Evolutionary conservation across 1,140 invertebrate species (phyloP).

Genomic region (Macrocentrus cingulum): DNA sequence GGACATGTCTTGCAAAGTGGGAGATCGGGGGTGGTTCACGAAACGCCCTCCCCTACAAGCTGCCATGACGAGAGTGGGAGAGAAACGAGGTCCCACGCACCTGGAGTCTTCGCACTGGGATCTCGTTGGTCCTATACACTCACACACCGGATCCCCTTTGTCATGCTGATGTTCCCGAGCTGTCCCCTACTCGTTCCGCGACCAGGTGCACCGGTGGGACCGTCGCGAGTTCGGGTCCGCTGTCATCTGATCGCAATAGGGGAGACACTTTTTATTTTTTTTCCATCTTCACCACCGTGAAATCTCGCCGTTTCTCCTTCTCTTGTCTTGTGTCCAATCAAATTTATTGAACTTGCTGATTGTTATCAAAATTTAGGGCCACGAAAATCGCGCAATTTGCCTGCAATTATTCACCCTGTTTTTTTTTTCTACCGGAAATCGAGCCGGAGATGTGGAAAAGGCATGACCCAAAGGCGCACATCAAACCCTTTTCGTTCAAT

Average conservation of each 20-base stretch:
- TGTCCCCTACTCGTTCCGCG: slow-evolving; percentile 7
- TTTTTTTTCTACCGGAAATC: slow-evolving; percentile 30
- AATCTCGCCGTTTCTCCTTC: slow-evolving; percentile 43
- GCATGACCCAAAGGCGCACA: background rate
- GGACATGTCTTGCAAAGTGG: too few relatives aligned
- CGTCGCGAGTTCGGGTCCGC: slow-evolving; percentile 2
- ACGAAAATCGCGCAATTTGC: too few relatives aligned
- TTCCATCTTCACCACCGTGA: too few relatives aligned
- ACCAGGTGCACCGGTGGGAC: slow-evolving; percentile 9
- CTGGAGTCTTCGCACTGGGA: slow-evolving; percentile 22
- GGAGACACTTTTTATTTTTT: background rate
- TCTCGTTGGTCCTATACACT: slow-evolving; percentile 36
- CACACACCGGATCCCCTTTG: slow-evolving; percentile 39
- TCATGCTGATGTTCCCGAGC: slow-evolving; percentile 30
- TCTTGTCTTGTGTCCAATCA: too few relatives aligned
- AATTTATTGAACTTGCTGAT: too few relatives aligned
- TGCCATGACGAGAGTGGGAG: background rate
- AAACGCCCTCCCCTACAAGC: background rate
- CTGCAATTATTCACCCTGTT: slow-evolving; percentile 51
- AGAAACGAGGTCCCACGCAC: slow-evolving; percentile 15
- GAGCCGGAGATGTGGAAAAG: slow-evolving; percentile 17
- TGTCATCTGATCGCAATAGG: background rate
- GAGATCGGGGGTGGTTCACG: slow-evolving; percentile 10
- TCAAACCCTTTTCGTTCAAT: slow-evolving; percentile 32
- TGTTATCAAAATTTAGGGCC: too few relatives aligned